These are phyloP conservation scores for Austrolebias charrua DNA, from an alignment of 2,797 vertebrate species.

Conservation along the genomic window DNA sequence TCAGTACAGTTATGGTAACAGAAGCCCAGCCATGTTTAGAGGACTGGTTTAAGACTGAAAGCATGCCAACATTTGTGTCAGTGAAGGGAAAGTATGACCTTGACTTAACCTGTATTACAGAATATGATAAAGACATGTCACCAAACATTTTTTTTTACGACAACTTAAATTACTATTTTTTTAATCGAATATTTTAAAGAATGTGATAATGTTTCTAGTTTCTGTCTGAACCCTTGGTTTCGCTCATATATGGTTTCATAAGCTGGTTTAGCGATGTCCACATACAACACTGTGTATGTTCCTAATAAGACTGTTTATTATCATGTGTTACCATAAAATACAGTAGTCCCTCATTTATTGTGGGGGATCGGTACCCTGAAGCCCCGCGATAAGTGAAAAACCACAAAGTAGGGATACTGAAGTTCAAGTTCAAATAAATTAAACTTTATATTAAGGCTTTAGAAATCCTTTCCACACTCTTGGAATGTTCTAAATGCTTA, in stretches of 20 bases:
- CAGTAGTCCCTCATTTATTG: too few relatives aligned
- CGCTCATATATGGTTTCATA: conserved; percentile 12
- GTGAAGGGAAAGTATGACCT: conserved; percentile 20
- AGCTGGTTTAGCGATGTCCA: conserved; percentile 15
- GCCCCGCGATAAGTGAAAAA: too few relatives aligned
- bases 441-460: too few relatives aligned
- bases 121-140: conserved; percentile 14
- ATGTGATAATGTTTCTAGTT: too few relatives aligned
- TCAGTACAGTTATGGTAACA: not conserved
- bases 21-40: not conserved
- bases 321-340: conserved; percentile 21
- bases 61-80: not conserved
- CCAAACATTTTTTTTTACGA: too few relatives aligned
- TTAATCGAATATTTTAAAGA: too few relatives aligned
- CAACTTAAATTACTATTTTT: too few relatives aligned
- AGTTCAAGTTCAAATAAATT: too few relatives aligned
- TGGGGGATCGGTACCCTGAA: too few relatives aligned
- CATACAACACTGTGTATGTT: conserved; percentile 15
- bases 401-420: too few relatives aligned
- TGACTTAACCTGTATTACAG: conserved; percentile 22
- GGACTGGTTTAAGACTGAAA: not conserved
- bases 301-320: conserved; percentile 21
- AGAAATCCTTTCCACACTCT: too few relatives aligned
- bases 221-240: not conserved
- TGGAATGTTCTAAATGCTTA: too few relatives aligned